Evolutionary conservation across 2,797 vertebrate species (phyloP).

Genomic region (Natrix natrix): DNA sequence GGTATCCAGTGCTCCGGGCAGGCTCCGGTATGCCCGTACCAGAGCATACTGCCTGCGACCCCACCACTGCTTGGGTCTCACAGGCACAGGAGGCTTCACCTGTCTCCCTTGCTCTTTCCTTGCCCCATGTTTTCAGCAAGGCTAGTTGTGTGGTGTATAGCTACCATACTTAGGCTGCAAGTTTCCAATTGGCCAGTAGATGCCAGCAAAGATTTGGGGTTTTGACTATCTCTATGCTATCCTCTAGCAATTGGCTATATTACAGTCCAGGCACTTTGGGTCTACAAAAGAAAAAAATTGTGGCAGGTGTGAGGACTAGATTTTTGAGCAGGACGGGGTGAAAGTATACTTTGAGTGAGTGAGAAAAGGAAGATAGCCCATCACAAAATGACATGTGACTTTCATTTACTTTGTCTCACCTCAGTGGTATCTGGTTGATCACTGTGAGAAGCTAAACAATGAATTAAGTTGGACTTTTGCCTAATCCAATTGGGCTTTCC

Average conservation of each 20-base stretch:
- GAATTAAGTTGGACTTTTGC: background rate
- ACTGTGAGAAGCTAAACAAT: background rate
- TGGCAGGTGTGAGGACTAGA: background rate
- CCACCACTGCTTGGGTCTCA: no score
- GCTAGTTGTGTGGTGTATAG: background rate
- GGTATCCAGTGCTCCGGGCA: no score
- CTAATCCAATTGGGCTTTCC: background rate
- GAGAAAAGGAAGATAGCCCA: background rate
- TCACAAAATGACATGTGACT: background rate
- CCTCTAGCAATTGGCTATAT: background rate
- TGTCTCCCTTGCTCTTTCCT: background rate
- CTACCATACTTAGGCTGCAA: background rate
- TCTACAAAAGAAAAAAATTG: background rate
- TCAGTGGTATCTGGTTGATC: background rate
- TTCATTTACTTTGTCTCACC: background rate
- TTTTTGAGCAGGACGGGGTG: background rate
- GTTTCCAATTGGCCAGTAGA: background rate
- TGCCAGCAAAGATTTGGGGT: background rate
- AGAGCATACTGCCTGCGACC: no score
- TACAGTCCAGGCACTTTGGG: background rate
- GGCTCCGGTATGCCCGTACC: no score
- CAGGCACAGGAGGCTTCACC: background rate
- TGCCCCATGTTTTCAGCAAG: background rate
- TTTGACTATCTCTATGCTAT: background rate
- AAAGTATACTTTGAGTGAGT: background rate